Base-by-base conservation (phyloP, 2,113 vertebrate species). In the Morphnarchus princeps region DNA sequence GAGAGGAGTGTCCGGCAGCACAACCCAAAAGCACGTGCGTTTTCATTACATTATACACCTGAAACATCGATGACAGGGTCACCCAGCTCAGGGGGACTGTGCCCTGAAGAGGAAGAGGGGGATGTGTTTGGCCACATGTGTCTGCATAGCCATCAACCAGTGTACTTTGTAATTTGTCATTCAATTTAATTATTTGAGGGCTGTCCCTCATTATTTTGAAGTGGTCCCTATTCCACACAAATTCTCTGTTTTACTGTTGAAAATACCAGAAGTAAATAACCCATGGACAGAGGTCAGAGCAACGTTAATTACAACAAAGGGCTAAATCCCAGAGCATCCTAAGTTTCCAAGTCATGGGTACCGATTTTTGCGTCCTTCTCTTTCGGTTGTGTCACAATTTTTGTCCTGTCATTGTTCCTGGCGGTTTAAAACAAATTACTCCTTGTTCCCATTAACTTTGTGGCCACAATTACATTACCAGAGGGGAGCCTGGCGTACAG, bases 1-100 rank as follows among this genome's bases (percentile, higher is more conserved):
- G 31, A 82, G 31, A 59, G 31, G 6, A 4, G 0, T 47, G 40
- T 31, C n/a, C 1, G 3, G 29, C 29, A 55, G 50, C 63, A 77
- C 19, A 67, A 29, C 62, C 29, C 34, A 22, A 28, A 85, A 22
- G 6, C 29, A n/a, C 0, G 0, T 29, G 8, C 20, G 10, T 28
- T 96, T 50, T 71, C 57, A 28, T 34, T 63, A 43, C 16, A 15
- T 50, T 59, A 32, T 7, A 29, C 31, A 28, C 34, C 65, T 73
- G 40, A 65, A 67, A 52, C 22, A 9, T 11, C 1, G 0, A 8
- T n/a, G 22, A 24, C 6, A 17, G 20, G 1, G 22, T 78, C 32
- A 63, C 14, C 9, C 38, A 50, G 71, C 28, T 58, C 36, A 38
- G n/a, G 32, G 10, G 2, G 2, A 31, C 20, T 36, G 34, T 65